Base-by-base conservation (phyloP, 2,888 invertebrate genomes). In the Julus scanicus region DNA sequence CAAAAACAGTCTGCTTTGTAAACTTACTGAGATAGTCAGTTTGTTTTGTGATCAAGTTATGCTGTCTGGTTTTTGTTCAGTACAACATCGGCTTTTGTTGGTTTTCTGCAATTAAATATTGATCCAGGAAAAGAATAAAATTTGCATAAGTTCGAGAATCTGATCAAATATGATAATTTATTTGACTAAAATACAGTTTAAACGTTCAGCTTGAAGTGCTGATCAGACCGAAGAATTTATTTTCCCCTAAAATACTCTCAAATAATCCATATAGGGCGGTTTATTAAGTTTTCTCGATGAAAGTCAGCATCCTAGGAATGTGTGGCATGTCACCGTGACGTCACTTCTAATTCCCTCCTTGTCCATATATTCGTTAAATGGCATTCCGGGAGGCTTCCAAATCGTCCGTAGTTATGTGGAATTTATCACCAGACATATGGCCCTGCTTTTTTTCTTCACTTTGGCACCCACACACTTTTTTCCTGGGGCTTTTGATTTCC, bases 281-380 rank as follows among this genome's bases (percentile, higher is more conserved):
- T 86, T 86, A 49, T 49, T 86, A 49, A 86, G 86, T 86, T 53
- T 86, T 48, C 29, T n/a, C 8, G 86, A 53, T 57, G 86, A 49
- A 53, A 49, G 17, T 39, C 53, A 57, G 39, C 49, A 86, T 86
- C 48, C 53, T 44, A n/a, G 86, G 86, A 86, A 57, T 57, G 86
- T 57, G 44, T 8, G 86, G 86, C n/a, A 49, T 86, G 48, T 37
- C 53, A 11, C 86, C 29, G 9, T 86, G 86, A 86, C 86, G 86
- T 86, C 86, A 86, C 86, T 17, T 57, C 17, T n/a, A 71, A 71
- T 71, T 71, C 71, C 20, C 6, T 29, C 6, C 71, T 71, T 71
- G 20, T 9, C 29, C 71, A 71, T 71, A 71, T 71, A 71, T 20
- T 71, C 71, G 71, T 71, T 8, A 71, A 71, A 71, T 71, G 20